A percentile compares a stretch with the other conserved stretches of the same genome.
Evolutionary conservation across 2,797 vertebrate species (phyloP).

Genomic region (Hylomyscus alleni): DNA sequence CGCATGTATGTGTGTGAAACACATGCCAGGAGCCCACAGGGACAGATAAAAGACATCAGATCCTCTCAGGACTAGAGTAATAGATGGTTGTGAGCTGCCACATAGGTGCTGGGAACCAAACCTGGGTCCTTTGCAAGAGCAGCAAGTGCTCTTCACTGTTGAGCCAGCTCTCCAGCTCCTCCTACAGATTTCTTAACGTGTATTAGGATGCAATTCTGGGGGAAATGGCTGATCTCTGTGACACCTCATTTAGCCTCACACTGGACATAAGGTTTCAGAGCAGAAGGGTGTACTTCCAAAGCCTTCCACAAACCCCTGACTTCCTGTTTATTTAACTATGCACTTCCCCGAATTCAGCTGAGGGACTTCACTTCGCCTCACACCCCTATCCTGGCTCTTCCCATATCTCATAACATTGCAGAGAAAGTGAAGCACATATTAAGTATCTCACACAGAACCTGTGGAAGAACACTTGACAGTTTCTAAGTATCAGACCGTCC

Average conservation of each 20-base stretch:
- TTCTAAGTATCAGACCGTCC: not conserved
- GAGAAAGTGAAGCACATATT: not conserved
- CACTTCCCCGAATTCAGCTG: not conserved
- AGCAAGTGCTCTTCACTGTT: not conserved
- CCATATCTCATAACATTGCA: not conserved
- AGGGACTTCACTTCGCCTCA: not conserved
- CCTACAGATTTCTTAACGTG: not conserved
- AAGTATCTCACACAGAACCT: not conserved
- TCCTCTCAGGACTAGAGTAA: not conserved
- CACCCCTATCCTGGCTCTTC: not conserved
- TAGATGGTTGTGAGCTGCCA: not conserved
- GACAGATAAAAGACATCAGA: not conserved
- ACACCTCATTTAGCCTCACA: not conserved
- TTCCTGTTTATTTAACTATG: not conserved
- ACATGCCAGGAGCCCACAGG: not conserved
- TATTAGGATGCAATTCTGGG: not conserved
- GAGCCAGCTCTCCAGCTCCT: not conserved
- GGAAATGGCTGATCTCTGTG: not conserved
- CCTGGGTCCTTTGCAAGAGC: not conserved
- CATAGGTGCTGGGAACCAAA: not conserved
- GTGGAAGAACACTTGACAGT: fast-evolving
- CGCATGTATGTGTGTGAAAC: not conserved
- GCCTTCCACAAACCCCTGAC: not conserved
- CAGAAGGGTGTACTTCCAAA: constrained; percentile 30
- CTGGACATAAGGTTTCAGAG: not conserved